Base-by-base conservation (phyloP, 2,113 vertebrate species). In the Ariopsis seemanni region DNA sequence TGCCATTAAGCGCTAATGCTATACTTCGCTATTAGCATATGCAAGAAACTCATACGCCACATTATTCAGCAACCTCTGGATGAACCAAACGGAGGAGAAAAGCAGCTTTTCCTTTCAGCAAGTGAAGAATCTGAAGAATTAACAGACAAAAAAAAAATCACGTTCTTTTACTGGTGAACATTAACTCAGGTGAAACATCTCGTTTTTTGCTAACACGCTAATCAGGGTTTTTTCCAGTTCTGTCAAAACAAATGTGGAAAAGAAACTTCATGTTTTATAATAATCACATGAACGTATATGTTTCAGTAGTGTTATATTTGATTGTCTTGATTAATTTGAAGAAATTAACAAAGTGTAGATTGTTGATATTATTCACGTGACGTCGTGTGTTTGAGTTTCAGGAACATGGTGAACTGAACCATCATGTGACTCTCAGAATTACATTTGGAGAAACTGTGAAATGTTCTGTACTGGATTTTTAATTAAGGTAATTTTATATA, bases 1-100 rank as follows among this genome's bases (percentile, higher is more conserved):
- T 7, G 27, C 25, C 17, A 72, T 84, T 55, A 84, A 22, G 65
- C 0, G 27, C 67, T 34, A 69, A 72, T 12, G 52, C 50, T 58
- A 84, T 14, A 17, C 50, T 55, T 52, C 17, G 1, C 52, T 84
- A 71, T 84, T 71, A 84, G 82, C 65, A 83, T 83, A 50, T 20
- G 63, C 63, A 53, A 55, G 50, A 20, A 65, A 22, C 62, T 55
- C 25, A 20, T 14, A 11, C n/a, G 2, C 42, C 17, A 15, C 22
- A 22, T 84, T 84, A 83, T 55, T 55, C 63, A 30, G 42, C 22
- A 9, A 57, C 65, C 83, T 57, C 52, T 2, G 8, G 17, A 14
- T 5, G 83, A 57, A 15, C n/a, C 42, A 9, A 72, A 50, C 6
- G 11, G 9, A 78, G 50, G 22, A 78, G 50, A 77, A 77, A 14